Evolutionary conservation across 2,797 vertebrate genomes (phyloP).

Genomic region (Ceryle rudis): DNA sequence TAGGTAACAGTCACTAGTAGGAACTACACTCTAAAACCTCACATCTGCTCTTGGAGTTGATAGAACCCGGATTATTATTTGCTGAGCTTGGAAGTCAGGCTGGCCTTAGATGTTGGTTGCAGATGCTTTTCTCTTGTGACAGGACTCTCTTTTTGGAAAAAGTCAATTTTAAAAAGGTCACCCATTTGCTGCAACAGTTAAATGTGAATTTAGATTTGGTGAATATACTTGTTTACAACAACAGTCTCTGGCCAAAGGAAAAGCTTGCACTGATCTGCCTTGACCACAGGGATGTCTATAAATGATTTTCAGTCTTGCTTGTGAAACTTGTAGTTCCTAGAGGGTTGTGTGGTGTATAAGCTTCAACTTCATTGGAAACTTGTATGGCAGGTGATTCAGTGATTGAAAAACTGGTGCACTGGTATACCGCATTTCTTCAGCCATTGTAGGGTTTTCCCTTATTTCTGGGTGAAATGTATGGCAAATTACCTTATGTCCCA

Average conservation of each 20-base stretch:
- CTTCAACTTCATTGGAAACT: neutral
- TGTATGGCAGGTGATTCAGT: neutral
- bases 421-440: neutral
- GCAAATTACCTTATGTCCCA: neutral
- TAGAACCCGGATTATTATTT: neutral
- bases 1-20: neutral
- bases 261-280: neutral
- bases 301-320: neutral
- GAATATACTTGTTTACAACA: rapidly evolving
- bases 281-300: neutral
- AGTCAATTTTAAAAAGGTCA: neutral
- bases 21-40: neutral
- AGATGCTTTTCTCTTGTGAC: neutral
- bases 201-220: neutral
- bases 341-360: neutral
- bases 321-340: neutral
- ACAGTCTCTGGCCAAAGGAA: neutral
- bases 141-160: neutral
- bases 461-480: neutral
- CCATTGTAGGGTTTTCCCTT: neutral
- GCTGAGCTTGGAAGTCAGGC: neutral
- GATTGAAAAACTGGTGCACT: neutral
- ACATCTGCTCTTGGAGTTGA: neutral
- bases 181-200: neutral
- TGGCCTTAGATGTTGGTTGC: neutral